A percentile compares a stretch with the other conserved stretches of the same genome.
Evolutionary conservation across 2,113 vertebrate genomes (phyloP).

Genomic region (Casuarius casuarius): DNA sequence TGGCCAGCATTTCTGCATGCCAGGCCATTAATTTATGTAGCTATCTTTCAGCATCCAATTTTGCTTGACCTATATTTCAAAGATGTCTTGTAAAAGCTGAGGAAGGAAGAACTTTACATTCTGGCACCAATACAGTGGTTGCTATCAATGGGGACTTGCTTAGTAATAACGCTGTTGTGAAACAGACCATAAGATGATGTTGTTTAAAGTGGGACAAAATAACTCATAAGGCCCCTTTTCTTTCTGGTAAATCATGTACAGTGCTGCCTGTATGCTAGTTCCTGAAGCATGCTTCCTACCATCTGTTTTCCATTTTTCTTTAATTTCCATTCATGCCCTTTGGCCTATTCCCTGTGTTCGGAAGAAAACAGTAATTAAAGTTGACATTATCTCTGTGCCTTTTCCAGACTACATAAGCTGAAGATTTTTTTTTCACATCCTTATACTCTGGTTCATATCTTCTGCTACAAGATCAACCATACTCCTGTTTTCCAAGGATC

Average conservation of each 20-base stretch:
- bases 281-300: slow-evolving; percentile 66
- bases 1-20: slow-evolving; percentile 19
- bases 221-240: slow-evolving; percentile 25
- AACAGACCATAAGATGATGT: slow-evolving; percentile 29
- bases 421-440: neutral
- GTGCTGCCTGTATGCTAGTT: slow-evolving; percentile 61
- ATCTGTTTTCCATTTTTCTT: slow-evolving; percentile 82
- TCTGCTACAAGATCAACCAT: slow-evolving; percentile 11
- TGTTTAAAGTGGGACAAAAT: slow-evolving; percentile 32
- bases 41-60: slow-evolving; percentile 42
- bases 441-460: neutral
- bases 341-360: slow-evolving; percentile 68
- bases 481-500: neutral
- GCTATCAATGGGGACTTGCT: slow-evolving; percentile 6
- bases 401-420: slow-evolving; percentile 50
- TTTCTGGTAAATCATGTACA: slow-evolving; percentile 57
- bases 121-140: neutral
- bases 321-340: slow-evolving; percentile 78
- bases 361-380: slow-evolving; percentile 76
- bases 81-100: neutral
- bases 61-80: slow-evolving; percentile 22
- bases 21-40: slow-evolving; percentile 3
- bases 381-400: slow-evolving; percentile 74
- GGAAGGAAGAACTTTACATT: neutral
- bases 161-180: slow-evolving; percentile 35